phyloP scores from a whole-genome alignment of 2,797 vertebrate species.

The Carcharodon carcharias region DNA sequence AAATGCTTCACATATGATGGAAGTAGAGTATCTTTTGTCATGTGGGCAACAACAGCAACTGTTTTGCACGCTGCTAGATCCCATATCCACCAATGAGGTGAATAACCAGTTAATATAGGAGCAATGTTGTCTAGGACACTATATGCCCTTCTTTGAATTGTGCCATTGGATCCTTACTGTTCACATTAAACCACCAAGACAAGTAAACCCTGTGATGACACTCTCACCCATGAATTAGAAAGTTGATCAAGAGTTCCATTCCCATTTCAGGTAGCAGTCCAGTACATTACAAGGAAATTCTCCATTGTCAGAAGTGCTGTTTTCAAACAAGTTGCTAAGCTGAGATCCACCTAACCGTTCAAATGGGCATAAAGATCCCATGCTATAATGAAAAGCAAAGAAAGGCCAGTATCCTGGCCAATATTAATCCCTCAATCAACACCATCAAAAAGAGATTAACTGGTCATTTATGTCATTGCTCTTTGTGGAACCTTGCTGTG shows the following conservation, averaged over 20 bases:
- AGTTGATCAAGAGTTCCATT: background rate
- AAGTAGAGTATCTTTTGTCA: background rate
- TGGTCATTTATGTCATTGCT: background rate
- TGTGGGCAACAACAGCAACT: background rate
- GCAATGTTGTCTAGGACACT: background rate
- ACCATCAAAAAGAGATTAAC: background rate
- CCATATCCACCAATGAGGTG: background rate
- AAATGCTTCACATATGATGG: background rate
- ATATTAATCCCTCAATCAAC: background rate
- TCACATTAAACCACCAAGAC: background rate
- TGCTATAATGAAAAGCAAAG: background rate
- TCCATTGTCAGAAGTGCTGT: background rate
- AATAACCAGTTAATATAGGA: background rate
- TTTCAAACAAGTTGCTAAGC: background rate
- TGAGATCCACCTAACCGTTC: background rate
- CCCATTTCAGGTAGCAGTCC: background rate
- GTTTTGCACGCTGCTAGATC: background rate
- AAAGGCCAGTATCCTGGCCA: background rate
- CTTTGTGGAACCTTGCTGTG: background rate
- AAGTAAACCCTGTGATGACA: background rate
- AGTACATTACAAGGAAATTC: background rate
- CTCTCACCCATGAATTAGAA: background rate
- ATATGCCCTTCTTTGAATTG: background rate
- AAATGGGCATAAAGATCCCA: background rate
- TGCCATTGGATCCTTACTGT: background rate